Base-by-base conservation (phyloP, 1,140 invertebrate genomes). In the Penaeus indicus region DNA sequence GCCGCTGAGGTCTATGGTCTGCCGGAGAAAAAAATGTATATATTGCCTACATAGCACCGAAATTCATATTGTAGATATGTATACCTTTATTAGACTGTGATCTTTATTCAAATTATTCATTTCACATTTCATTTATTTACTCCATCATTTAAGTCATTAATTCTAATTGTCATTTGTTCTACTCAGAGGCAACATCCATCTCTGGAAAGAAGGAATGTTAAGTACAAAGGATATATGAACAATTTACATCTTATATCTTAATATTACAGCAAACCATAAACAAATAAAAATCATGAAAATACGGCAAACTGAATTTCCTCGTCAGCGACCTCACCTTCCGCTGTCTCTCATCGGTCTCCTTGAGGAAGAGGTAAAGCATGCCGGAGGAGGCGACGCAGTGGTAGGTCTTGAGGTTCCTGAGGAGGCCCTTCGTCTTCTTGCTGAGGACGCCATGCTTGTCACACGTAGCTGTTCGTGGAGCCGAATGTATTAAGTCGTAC, bases 331-430 rank as follows among this genome's bases (percentile, higher is more conserved):
- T 82, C 47, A 88, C 86, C 86, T 88, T 88, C 61, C 77, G 47
- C 25, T 88, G 86, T 21, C 79, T 82, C 11, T 88, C 86, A 38
- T 88, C 86, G 5, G 86, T 63, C 25, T 88, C 86, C 79, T 83
- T 88, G 21, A 63, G 47, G 47, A 61, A 88, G 18, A 88, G 86
- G 67, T 88, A 88, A 3, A 88, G 86, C 47, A 60, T 38, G 10
- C 80, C 79, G 21, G 32, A 62, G 32, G 80, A 64, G 8, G 67
- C 79, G 18, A 88, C 86, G 54, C 79, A 83, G 64, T 81, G 80
- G 63, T 87, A 87, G 25, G 22, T 88, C 79, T 83, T 82, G 47
- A 88, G 27, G 42, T 83, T 88, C 21, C 86, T 32, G 19, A 88
- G 25, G 13, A 88, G 69, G 8, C 86, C 86, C 62, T 88, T 88